These are phyloP conservation scores for Parnassius glacialis DNA, from an alignment of 2,888 invertebrate species.

Conservation along the genomic window DNA sequence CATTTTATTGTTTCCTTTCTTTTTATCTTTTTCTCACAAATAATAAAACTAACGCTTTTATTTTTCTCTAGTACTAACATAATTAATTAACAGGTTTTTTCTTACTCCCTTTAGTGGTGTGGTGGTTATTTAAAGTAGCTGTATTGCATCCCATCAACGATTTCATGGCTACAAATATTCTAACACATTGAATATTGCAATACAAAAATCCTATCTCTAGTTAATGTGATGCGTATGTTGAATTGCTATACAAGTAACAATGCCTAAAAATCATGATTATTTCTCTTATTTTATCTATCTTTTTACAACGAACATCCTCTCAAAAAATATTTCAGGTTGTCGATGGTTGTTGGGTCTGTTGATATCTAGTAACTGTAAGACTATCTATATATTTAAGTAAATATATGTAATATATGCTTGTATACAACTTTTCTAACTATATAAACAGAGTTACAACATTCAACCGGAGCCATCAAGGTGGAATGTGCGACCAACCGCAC, in stretches of 20 bases:
- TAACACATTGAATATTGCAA: constrained; percentile 26
- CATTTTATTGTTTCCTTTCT: constrained; percentile 43
- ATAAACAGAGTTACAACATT: constrained; percentile 75
- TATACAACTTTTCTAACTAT: constrained; percentile 43
- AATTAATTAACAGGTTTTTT: constrained; percentile 31
- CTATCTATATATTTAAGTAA: constrained; percentile 33
- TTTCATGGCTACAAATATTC: constrained; percentile 13
- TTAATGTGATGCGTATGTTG: constrained; percentile 56
- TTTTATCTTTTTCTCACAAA: constrained; percentile 35
- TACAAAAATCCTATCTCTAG: constrained; percentile 72
- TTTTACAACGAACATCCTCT: constrained; percentile 1
- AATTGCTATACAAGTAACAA: constrained; percentile 21
- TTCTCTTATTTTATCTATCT: constrained; percentile 4
- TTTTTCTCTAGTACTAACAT: constrained; percentile 51
- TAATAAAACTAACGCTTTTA: constrained; percentile 61
- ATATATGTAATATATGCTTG: constrained; percentile 41
- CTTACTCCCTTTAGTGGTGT: constrained; percentile 63
- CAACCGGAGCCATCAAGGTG: constrained; percentile 70
- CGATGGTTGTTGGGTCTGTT: constrained; percentile 30
- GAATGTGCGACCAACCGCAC: constrained; percentile 76
- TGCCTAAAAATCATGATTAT: constrained; percentile 7
- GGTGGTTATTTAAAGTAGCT: constrained; percentile 60
- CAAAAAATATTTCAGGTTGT: constrained; percentile 27
- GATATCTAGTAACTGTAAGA: constrained; percentile 22
- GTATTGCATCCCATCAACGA: constrained; percentile 30